Evolutionary conservation across 30 jellyfish, hydroid and myxozoan species (phyloP), one percentile per base, ranked within the genome.

Genomic region (Chrysaora quinquecirrha): DNA sequence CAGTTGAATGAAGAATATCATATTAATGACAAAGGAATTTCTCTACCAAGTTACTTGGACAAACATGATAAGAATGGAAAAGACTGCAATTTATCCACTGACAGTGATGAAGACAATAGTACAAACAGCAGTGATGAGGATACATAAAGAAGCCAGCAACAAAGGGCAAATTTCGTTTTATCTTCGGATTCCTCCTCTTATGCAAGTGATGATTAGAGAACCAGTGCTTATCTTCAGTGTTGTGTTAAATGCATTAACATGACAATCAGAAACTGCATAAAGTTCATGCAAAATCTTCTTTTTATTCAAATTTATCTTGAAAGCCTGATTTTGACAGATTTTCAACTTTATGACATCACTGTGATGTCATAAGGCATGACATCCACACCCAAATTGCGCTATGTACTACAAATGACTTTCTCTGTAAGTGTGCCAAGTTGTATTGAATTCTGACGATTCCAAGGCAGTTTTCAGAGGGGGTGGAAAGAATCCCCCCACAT

Each of bases 381-480:
- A 43, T 43, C 58, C 58, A 43, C 58, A 43, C 58, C 16, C 58
- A 43, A 43, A 43, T 43, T 43, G 58, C 58, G 58, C 58, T 43
- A 43, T 43, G 58, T 43, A 43, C 58, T 43, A 43, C 58, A 43
- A 43, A 43, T 43, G 58, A 43, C 58, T 43, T 43, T 16, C 58
- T 43, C 58, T 43, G 58, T 43, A 43, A 43, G 58, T 43, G 58
- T 43, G 58, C 58, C 58, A 43, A 43, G 58, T 43, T 43, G 58
- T 43, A 43, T 43, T 43, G 58, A 43, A 43, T 43, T 43, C 58
- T 43, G 58, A 43, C 58, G 58, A 43, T 9, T 43, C 58, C 58
- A 43, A 43, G 58, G 58, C 58, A 43, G 58, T 43, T 43, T 43
- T 43, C 58, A 43, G 58, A 43, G 58, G 58, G 58, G 58, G 58